A percentile compares a stretch with the other conserved stretches of the same genome.
Evolutionary conservation across 2,888 invertebrate species (phyloP).

Genomic region (Cheilosia variabilis): DNA sequence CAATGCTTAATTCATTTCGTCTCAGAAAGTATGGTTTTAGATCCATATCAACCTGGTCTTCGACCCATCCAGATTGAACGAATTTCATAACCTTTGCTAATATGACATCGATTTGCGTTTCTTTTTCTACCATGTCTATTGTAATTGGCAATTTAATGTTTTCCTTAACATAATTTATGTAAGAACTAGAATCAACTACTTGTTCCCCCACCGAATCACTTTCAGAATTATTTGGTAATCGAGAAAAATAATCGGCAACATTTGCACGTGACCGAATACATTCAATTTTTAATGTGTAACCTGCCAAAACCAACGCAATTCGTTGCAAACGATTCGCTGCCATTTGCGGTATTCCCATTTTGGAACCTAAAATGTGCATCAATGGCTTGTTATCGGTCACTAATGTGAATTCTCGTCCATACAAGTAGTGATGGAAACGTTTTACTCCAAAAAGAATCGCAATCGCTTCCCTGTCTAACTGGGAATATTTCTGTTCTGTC

Average conservation of each 20-base stretch:
- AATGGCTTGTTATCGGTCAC: conserved; percentile 57
- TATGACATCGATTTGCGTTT: neutral
- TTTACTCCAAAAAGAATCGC: conserved; percentile 76
- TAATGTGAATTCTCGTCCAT: conserved; percentile 39
- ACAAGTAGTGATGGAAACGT: conserved; percentile 48
- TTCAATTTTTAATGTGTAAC: conserved; percentile 26
- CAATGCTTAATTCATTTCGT: conserved; percentile 6
- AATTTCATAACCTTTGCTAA: neutral
- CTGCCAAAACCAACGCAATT: conserved; percentile 15
- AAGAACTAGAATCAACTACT: neutral
- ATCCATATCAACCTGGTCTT: neutral
- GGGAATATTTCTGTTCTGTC: conserved; percentile 78
- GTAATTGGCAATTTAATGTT: conserved; percentile 6
- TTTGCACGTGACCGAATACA: conserved; percentile 14
- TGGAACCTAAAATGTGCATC: conserved; percentile 51
- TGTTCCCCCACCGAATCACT: neutral
- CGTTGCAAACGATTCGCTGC: conserved; percentile 31
- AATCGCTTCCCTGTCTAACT: conserved; percentile 64
- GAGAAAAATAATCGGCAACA: conserved; percentile 19
- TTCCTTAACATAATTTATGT: conserved; percentile 36
- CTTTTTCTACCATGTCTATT: conserved; percentile 14
- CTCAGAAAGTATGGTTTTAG: conserved; percentile 14
- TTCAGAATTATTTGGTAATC: no score
- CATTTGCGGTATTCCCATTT: conserved; percentile 28
- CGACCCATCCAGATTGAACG: conserved; percentile 3